Conservation (phyloP, 2,113 vertebrate species). For the Periophthalmus modestus region DNA sequence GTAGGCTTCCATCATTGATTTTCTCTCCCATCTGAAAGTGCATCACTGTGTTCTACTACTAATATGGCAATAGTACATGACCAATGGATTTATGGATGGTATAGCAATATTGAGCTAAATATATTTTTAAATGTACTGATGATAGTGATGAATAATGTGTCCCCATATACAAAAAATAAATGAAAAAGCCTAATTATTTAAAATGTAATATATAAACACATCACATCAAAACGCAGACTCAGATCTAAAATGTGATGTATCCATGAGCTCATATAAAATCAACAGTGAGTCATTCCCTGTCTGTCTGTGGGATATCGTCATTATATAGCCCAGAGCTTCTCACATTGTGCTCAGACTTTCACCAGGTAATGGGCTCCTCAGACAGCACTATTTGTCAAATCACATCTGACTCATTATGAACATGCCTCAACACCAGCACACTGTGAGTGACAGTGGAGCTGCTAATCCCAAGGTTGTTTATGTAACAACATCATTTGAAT, state of each 20-base stretch:
- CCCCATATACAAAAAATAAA: too few species aligned
- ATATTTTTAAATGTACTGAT: too few species aligned
- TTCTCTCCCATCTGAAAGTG: too few species aligned
- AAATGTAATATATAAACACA: too few species aligned
- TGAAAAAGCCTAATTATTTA: too few species aligned
- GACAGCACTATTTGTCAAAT: neutral
- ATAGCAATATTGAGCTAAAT: too few species aligned
- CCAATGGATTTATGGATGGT: too few species aligned
- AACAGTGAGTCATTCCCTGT: neutral
- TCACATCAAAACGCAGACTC: too few species aligned
- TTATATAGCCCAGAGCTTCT: neutral
- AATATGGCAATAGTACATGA: too few species aligned
- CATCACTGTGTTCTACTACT: too few species aligned
- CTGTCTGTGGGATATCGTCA: constrained; percentile 1
- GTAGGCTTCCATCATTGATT: too few species aligned
- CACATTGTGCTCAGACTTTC: neutral
- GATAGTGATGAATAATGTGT: too few species aligned
- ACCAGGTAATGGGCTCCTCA: neutral
- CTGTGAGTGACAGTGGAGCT: neutral
- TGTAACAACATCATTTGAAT: neutral
- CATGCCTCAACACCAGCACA: neutral
- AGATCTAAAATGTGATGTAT: neutral
- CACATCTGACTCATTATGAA: constrained; percentile 3
- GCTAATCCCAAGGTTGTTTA: neutral
- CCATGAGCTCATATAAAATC: neutral